These are phyloP conservation scores for Mobula hypostoma DNA, from an alignment of 2,113 vertebrate genomes.

Conservation along the genomic window DNA sequence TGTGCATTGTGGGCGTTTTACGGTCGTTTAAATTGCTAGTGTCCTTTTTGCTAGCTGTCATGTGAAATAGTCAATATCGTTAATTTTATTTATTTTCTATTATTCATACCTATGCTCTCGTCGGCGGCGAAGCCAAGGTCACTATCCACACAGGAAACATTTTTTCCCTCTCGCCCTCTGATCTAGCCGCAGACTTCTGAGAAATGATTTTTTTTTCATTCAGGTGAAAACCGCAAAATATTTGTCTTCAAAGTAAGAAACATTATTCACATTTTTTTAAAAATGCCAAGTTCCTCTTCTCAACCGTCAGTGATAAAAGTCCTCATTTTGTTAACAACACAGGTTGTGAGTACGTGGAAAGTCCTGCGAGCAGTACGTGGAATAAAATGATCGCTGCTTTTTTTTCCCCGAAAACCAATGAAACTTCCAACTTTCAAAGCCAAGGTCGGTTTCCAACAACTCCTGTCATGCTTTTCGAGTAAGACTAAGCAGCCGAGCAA, in stretches of 20 bases:
- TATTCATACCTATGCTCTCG: background rate
- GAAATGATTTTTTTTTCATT: background rate
- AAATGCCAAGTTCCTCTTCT: background rate
- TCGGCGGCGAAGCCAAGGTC: conserved; percentile 12
- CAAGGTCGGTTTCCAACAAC: background rate
- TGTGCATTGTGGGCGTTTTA: background rate
- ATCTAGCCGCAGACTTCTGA: background rate
- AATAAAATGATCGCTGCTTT: background rate
- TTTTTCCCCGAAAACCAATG: background rate
- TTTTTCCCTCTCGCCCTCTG: background rate
- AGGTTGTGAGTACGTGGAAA: background rate
- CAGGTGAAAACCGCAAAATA: background rate
- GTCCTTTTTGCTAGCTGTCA: background rate
- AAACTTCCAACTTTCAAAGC: conserved; percentile 12
- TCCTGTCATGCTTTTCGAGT: background rate
- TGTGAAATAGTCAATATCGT: background rate
- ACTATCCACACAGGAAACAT: background rate
- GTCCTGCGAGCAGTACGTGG: background rate
- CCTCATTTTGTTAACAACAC: conserved; percentile 1
- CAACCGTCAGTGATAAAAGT: background rate
- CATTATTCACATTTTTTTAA: background rate
- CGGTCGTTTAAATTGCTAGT: background rate
- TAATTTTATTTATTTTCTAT: conserved; percentile 8
- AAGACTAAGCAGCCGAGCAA: background rate
- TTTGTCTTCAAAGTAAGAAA: background rate